Evolutionary conservation across 2,888 invertebrate genomes (phyloP).

Genomic region (Imbricaverruca yamaguchii): DNA sequence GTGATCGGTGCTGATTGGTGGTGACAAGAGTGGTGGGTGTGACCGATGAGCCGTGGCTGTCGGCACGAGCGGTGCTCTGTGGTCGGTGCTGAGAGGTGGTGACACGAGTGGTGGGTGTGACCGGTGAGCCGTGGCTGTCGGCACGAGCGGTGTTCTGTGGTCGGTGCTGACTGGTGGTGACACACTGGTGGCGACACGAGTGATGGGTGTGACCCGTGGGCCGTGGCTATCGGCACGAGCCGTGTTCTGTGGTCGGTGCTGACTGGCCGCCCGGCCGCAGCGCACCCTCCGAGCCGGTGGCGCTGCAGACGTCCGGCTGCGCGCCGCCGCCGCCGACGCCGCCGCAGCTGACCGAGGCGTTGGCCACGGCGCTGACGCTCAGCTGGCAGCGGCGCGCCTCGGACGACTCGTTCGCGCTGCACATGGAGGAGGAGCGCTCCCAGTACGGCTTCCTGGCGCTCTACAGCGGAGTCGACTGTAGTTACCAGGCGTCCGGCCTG

Average conservation of each 20-base stretch:
- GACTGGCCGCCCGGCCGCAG: slow-evolving; percentile 41
- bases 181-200: too few relatives aligned
- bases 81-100: too few relatives aligned
- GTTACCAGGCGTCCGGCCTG: slow-evolving; percentile 59
- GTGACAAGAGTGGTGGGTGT: too few relatives aligned
- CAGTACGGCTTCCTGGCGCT: slow-evolving; percentile 71
- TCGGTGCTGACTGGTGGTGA: too few relatives aligned
- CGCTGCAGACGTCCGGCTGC: slow-evolving; percentile 66
- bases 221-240: too few relatives aligned
- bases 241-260: not conserved
- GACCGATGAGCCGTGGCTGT: too few relatives aligned
- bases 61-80: too few relatives aligned
- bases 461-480: slow-evolving; percentile 66
- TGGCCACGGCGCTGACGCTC: slow-evolving; percentile 56
- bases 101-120: too few relatives aligned
- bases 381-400: slow-evolving; percentile 65
- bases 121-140: too few relatives aligned
- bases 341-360: slow-evolving; percentile 59
- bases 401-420: slow-evolving; percentile 72
- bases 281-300: slow-evolving; percentile 59
- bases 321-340: slow-evolving; percentile 70
- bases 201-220: too few relatives aligned
- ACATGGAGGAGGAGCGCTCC: slow-evolving; percentile 62
- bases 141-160: too few relatives aligned
- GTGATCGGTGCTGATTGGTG: too few relatives aligned